Percentiles rank a stretch among this genome's conserved stretches.
Evolutionary conservation across 2,113 vertebrate genomes (phyloP).

Genomic region (Sardina pilchardus): DNA sequence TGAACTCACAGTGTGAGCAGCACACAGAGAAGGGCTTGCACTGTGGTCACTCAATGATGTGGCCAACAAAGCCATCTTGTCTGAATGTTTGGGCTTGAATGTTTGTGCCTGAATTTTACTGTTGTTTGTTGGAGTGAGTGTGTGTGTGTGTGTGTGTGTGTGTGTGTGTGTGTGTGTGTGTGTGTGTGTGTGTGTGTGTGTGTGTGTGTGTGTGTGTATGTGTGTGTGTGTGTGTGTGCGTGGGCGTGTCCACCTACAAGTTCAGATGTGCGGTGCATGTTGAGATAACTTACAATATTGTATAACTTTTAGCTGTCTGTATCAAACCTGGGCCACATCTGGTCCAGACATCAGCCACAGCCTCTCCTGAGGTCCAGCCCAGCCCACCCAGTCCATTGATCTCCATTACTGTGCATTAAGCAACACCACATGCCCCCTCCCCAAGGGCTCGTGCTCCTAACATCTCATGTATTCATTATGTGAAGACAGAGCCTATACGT

Average conservation of each 20-base stretch:
- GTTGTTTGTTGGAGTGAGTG: neutral
- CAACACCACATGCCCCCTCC: neutral
- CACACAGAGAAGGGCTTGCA: too few species aligned
- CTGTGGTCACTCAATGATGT: neutral
- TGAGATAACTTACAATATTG: too few species aligned
- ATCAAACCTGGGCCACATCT: too few species aligned
- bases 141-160: slow-evolving; percentile 7
- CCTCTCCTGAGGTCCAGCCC: neutral
- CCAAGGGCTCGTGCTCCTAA: neutral
- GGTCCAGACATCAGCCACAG: too few species aligned
- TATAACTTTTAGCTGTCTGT: too few species aligned
- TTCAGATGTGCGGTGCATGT: neutral
- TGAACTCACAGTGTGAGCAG: too few species aligned
- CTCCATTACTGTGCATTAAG: neutral
- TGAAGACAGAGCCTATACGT: too few species aligned
- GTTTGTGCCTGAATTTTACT: too few species aligned
- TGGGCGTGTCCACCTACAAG: neutral
- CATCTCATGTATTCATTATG: too few species aligned
- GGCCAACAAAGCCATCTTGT: too few species aligned
- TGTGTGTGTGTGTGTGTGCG: slow-evolving; percentile 17
- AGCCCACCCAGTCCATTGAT: neutral
- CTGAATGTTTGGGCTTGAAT: too few species aligned
- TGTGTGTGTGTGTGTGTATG: slow-evolving; percentile 10
- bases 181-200: neutral
- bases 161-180: slow-evolving; percentile 8